A percentile compares a stretch with the other conserved stretches of the same genome.
Evolutionary conservation across 2,888 invertebrate species (phyloP).

Genomic region (Tupiocoris notatus): DNA sequence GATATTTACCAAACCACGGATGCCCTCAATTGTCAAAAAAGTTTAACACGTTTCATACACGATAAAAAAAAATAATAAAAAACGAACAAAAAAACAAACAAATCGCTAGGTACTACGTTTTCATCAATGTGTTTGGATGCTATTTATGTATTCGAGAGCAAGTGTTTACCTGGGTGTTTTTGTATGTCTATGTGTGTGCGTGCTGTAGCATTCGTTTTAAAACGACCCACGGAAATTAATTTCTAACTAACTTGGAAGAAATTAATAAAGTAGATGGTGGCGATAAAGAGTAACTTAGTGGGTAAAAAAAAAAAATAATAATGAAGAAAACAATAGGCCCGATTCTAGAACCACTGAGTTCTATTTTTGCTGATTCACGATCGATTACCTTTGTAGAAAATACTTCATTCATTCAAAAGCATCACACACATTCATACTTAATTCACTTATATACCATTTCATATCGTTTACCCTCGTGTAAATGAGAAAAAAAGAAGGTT

Average conservation of each 20-base stretch:
- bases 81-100: neutral
- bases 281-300: no score
- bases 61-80: neutral
- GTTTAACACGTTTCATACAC: neutral
- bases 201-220: no score
- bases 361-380: no score
- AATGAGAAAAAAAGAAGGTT: slow-evolving; percentile 15
- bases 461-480: slow-evolving; percentile 23
- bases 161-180: neutral
- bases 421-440: neutral
- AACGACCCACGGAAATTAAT: no score
- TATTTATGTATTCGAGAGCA: neutral
- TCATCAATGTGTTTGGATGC: neutral
- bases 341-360: no score
- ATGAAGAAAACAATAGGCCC: no score
- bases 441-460: slow-evolving; percentile 18
- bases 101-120: neutral
- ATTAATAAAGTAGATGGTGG: no score
- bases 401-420: no score
- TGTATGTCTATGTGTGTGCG: neutral
- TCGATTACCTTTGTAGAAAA: no score
- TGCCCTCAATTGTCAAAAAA: neutral
- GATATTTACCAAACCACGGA: slow-evolving; percentile 23
- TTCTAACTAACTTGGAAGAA: no score
- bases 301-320: no score